A percentile compares a stretch with the other conserved stretches of the same genome.
phyloP scores from a whole-genome alignment of 2,113 vertebrate species.

The Ctenodactylus gundi region DNA sequence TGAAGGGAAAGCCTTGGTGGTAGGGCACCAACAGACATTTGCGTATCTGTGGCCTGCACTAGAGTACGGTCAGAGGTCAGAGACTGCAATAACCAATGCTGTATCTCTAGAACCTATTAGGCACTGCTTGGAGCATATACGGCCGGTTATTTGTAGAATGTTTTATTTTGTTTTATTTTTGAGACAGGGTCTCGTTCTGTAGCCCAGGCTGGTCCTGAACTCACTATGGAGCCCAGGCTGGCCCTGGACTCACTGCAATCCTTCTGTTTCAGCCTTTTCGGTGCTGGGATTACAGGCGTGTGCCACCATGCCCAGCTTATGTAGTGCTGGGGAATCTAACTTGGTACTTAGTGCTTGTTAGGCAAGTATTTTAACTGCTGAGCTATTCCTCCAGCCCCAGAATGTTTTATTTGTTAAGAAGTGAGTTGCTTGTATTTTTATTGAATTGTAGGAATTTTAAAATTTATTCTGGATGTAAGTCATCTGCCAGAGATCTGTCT shows the following conservation, averaged over 20 bases:
- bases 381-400: neutral
- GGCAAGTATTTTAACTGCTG: too few relatives aligned
- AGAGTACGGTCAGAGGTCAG: neutral
- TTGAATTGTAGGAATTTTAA: neutral
- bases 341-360: too few relatives aligned
- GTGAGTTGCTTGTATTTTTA: neutral
- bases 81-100: neutral
- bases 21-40: neutral
- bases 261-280: too few relatives aligned
- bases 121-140: neutral
- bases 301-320: too few relatives aligned
- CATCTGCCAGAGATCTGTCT: neutral
- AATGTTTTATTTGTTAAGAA: neutral
- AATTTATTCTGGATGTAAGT: neutral
- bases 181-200: too few relatives aligned
- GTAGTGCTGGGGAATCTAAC: too few relatives aligned
- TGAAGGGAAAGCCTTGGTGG: neutral
- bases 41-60: neutral
- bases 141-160: neutral
- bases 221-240: too few relatives aligned
- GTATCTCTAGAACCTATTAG: neutral
- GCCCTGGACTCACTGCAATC: too few relatives aligned
- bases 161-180: too few relatives aligned
- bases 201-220: too few relatives aligned
- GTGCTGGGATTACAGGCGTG: too few relatives aligned